These are phyloP conservation scores for Henricia sp. DNA, from an alignment of 53 echinoderm and acorn worm genomes.

Conservation along the genomic window DNA sequence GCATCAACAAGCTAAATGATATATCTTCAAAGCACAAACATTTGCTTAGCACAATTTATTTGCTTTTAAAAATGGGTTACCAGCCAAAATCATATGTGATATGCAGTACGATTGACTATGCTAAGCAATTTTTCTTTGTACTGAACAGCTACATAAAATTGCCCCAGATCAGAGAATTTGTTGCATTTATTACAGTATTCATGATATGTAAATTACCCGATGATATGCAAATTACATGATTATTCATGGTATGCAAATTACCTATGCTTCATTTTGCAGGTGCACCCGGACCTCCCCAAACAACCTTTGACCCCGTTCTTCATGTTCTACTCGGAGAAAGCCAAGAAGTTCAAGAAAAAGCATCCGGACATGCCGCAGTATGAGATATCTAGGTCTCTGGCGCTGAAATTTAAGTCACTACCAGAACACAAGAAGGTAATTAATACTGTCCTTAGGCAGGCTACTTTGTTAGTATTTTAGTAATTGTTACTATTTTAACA, in stretches of 20 bases:
- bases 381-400: constrained; percentile 82
- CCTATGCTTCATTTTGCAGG: constrained; percentile 57
- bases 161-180: no score
- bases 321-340: constrained; percentile 92
- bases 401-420: constrained; percentile 83
- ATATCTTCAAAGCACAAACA: no score
- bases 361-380: constrained; percentile 81
- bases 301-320: constrained; percentile 97
- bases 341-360: constrained; percentile 82
- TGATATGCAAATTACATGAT: neutral
- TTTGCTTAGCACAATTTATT: no score
- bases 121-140: no score
- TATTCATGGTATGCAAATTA: no score
- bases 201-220: neutral
- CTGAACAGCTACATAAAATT: no score
- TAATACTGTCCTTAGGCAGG: neutral
- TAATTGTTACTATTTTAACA: neutral
- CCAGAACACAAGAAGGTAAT: constrained; percentile 90
- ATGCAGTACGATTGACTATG: no score
- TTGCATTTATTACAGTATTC: no score
- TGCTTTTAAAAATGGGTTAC: no score
- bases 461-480: no score
- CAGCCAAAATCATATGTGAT: no score
- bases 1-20: no score
- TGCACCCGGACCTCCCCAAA: constrained; percentile 96